These are phyloP conservation scores for Empis stercorea DNA, from an alignment of 2,888 invertebrate genomes.

Conservation along the genomic window DNA sequence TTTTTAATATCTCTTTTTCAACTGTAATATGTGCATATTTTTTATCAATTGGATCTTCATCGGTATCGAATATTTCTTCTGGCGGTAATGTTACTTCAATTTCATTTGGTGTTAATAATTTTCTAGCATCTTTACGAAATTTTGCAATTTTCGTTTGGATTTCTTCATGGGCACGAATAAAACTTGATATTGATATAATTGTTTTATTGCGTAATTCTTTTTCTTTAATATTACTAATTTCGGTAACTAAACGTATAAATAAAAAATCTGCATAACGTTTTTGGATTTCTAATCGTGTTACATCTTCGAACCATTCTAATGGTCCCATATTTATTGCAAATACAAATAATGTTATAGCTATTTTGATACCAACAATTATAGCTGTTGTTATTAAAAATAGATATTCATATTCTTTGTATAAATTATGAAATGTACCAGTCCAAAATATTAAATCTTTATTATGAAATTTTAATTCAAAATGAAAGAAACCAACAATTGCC, in stretches of 20 bases:
- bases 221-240: conserved; percentile 24
- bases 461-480: not conserved
- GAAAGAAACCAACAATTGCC: not conserved
- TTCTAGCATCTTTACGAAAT: conserved; percentile 32
- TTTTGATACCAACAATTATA: not conserved
- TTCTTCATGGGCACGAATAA: conserved; percentile 26
- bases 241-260: conserved; percentile 25
- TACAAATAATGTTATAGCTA: conserved; percentile 12
- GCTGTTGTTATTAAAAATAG: not conserved
- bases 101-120: conserved; percentile 26
- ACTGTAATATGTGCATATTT: not conserved
- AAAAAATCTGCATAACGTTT: conserved; percentile 30
- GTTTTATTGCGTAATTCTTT: conserved; percentile 18
- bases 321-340: conserved; percentile 18
- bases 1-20: not conserved
- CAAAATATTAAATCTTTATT: not conserved
- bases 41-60: conserved; percentile 18
- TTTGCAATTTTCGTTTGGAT: conserved; percentile 26
- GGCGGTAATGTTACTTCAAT: conserved; percentile 26
- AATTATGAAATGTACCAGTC: not conserved
- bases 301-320: conserved; percentile 15
- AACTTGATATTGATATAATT: conserved; percentile 17
- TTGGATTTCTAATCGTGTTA: conserved; percentile 26
- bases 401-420: not conserved
- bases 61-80: conserved; percentile 26